These are phyloP conservation scores for Peromyscus attwateri DNA, from an alignment of 2,797 vertebrate genomes.

Conservation along the genomic window DNA sequence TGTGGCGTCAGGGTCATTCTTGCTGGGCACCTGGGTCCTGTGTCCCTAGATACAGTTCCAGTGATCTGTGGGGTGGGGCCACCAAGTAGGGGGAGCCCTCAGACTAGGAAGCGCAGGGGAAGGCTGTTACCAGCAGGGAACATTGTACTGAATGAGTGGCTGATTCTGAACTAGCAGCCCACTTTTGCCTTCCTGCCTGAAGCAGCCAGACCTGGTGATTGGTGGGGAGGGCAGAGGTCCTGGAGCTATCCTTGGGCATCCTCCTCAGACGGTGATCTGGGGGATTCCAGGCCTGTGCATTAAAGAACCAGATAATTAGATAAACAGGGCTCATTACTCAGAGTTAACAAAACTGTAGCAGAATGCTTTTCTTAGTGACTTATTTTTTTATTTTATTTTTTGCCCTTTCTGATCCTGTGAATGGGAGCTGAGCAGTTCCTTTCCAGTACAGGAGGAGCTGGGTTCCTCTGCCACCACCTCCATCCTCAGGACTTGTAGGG, in stretches of 20 bases:
- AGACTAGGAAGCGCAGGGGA: accelerated
- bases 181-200: background rate
- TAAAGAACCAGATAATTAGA: conserved; percentile 32
- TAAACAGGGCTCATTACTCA: background rate
- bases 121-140: background rate
- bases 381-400: background rate
- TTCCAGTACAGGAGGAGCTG: background rate
- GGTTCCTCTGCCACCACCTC: accelerated
- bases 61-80: no score
- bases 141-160: background rate
- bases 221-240: background rate
- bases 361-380: background rate
- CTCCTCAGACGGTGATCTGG: background rate
- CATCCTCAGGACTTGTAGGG: background rate
- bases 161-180: background rate
- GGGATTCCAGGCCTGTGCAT: background rate
- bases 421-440: background rate
- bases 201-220: background rate
- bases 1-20: accelerated
- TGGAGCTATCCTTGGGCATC: background rate
- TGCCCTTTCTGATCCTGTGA: background rate
- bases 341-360: background rate
- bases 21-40: background rate
- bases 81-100: background rate
- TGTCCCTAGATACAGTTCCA: background rate